Base-by-base conservation (phyloP, 2,113 vertebrate genomes). In the Ciconia boyciana region DNA sequence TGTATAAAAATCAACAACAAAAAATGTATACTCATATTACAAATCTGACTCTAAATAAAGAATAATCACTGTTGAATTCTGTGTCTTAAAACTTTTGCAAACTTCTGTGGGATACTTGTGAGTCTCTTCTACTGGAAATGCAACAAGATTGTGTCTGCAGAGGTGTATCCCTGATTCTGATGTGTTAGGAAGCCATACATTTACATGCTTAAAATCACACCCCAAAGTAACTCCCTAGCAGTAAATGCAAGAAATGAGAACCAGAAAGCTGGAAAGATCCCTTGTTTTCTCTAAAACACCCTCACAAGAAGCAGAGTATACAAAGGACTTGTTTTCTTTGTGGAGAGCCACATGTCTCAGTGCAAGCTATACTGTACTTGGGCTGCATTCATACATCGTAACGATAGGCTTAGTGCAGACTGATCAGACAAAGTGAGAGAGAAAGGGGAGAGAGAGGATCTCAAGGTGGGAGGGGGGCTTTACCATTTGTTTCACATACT, bases 401-500 rank as follows among this genome's bases (percentile, higher is more conserved):
- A 34, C 0, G 0, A 44, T 3, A 29, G 31, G 7, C n/a, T 68
- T 28, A 6, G 39, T 25, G 21, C 11, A 60, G 34, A 28, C 29
- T 29, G 32, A 64, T 16, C 6, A 89, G 46, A 13, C 17, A 68
- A 68, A 79, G 9, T 18, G 11, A 72, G 25, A 54, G 31, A 51
- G 74, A 66, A 69, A 61, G 16, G 6, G 16, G 36, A 41, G 18
- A 76, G 29, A 72, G 46, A 70, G 29, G 24, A 90, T 41, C n/a
- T 81, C 14, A 75, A 64, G 75, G 39, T 71, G 32, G 4, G 16
- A 60, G 29, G 3, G 10, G 16, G 16, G 29, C 28, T 46, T 64
- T 85, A 64, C 89, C 16, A 70, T 91, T 96, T 97, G 21, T 93
- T 97, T 96, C 93, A 76, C 85, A 92, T 94, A 72, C 82, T 79